Evolutionary conservation across 2,888 invertebrate genomes (phyloP).

Genomic region (Cephus pygmeus): DNA sequence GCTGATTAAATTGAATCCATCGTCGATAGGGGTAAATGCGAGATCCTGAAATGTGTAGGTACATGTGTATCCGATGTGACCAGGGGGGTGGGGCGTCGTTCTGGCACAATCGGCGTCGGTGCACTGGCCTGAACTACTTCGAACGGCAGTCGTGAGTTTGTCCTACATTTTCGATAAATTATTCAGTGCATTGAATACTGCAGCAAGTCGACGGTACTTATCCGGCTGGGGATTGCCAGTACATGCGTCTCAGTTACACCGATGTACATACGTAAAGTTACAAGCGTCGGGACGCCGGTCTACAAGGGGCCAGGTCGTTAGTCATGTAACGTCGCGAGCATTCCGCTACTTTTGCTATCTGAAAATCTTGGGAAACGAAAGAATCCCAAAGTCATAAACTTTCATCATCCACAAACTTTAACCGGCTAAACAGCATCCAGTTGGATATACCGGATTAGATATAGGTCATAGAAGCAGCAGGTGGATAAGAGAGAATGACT

Average conservation of each 20-base stretch:
- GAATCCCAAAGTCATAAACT: neutral
- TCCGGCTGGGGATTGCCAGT: neutral
- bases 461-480: neutral
- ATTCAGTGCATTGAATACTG: constrained; percentile 38
- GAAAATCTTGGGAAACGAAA: neutral
- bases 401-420: neutral
- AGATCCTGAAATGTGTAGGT: neutral
- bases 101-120: constrained; percentile 17
- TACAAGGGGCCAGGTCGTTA: neutral
- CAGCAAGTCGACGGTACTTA: constrained; percentile 2
- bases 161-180: constrained; percentile 50
- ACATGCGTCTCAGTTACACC: neutral
- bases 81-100: neutral
- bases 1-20: neutral
- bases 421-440: neutral
- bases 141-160: constrained; percentile 45
- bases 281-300: neutral
- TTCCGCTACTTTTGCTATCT: neutral
- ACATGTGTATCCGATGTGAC: neutral
- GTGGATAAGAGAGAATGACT: neutral
- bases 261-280: neutral
- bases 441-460: neutral
- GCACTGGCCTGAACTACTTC: constrained; percentile 33
- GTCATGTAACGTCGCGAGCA: neutral
- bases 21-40: neutral